Base-by-base conservation (phyloP, 2,113 vertebrate genomes). In the Neodontobutis hainanensis region DNA sequence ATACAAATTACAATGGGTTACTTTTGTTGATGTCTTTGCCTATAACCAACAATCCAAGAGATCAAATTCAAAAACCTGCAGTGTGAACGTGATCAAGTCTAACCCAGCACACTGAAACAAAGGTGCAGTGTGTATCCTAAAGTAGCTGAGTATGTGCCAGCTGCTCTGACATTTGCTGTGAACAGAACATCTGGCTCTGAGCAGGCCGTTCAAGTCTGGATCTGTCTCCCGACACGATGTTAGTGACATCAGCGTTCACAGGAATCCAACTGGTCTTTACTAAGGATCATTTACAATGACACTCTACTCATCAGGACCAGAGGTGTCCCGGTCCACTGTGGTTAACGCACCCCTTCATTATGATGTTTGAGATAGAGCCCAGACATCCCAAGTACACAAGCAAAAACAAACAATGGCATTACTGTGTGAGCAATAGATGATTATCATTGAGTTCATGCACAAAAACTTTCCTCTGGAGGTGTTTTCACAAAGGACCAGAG, bases 161-260 rank as follows among this genome's bases (percentile, higher is more conserved):
- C 52, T 6, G 65, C 61, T 2, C 48, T 68, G 12, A 64, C 11
- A 40, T 38, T 40, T 59, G 63, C 73, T 68, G 70, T 58, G 65
- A 82, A 80, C 71, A 85, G 78, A 88, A 90, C 92, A 93, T 90
- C 92, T 92, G 91, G 81, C 90, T 80, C 70, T 63, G 81, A 56
- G 66, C 60, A 61, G 32, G 75, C 81, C 55, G 53, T 89, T 93
- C 92, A 90, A 87, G 92, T 91, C 91, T 90, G 91, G 91, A 93
- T 93, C 81, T 89, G 92, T 91, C 88, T 88, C 80, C 85, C 3
- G 3, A 77, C 87, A 86, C 64, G 57, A 56, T 70, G 27, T 60
- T 5, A 43, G 83, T 93, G 92, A 92, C 91, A 87, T 92, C 90
- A 92, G 81, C 12, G 60, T 75, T 61, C 75, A 61, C 69, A 89